Evolutionary conservation across 1,140 invertebrate genomes (phyloP), one percentile per base, ranked within the genome.

Genomic region (Drosophila gunungcola): DNA sequence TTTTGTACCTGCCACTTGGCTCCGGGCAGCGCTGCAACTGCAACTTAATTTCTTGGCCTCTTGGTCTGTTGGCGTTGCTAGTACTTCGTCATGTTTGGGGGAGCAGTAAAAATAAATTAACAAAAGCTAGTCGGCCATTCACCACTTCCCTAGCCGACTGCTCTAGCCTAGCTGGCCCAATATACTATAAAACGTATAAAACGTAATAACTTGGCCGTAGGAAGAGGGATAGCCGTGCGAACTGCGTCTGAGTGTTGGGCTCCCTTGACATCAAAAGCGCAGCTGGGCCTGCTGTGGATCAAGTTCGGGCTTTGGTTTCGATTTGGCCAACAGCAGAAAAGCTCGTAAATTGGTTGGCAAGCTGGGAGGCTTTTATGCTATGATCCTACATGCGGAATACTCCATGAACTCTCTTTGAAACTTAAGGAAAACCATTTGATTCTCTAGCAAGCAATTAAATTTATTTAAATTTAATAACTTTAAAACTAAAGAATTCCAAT

Each of bases 71-170:
- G 49, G 10, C 54, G 63, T 60, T 63, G 62, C 70, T 73, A 79
- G 83, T 86, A 82, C 79, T 79, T 68, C 83, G 73, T 79, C 75
- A 82, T 74, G 78, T 78, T 75, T 78, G 60, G 73, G 54, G 81
- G 68, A 63, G 78, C 81, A 78, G 82, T 85, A 81, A 78, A 77
- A 85, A 85, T 73, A 86, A 86, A 85, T 86, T 74, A 86, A 81
- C 62, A 73, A 84, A 78, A 75, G 48, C 42, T 80, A 68, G 57
- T 42, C 68, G 53, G 12, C 39, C 55, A 61, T 42, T 56, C 55
- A 75, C 69, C 58, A 80, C 78, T 60, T 70, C 41, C 61, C 77
- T 45, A 49, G 11, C 61, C n/a, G 13, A 65, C 60, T 78, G 60
- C 55, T 70, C 78, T 85, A 80, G 55, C 67, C 78, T 85, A 80